These are phyloP conservation scores for Allophyes oxyacanthae DNA, from an alignment of 2,888 invertebrate genomes.

Conservation along the genomic window DNA sequence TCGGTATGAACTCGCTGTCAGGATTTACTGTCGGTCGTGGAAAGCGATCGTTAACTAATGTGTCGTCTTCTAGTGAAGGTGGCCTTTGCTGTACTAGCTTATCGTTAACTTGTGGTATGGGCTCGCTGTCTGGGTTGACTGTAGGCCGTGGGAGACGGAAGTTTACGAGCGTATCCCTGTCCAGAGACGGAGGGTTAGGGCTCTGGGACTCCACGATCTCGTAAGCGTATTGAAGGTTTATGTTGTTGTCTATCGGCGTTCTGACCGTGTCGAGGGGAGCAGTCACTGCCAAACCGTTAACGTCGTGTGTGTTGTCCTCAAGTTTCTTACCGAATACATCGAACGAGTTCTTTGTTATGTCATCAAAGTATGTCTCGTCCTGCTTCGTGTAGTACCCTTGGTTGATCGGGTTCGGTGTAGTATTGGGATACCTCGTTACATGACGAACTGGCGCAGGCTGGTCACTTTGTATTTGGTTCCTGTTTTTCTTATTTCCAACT, in stretches of 20 bases:
- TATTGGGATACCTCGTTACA: conserved; percentile 74
- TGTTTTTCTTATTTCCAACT: conserved; percentile 69
- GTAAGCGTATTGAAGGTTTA: conserved; percentile 88
- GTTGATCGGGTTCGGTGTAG: conserved; percentile 89
- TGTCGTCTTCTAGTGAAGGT: conserved; percentile 90
- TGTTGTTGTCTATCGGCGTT: conserved; percentile 85
- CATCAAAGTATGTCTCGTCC: conserved; percentile 91
- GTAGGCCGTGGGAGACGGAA: conserved; percentile 91
- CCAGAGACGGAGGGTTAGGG: conserved; percentile 85
- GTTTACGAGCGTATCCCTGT: conserved; percentile 92
- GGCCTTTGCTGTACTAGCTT: conserved; percentile 77
- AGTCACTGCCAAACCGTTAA: conserved; percentile 85
- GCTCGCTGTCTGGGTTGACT: conserved; percentile 92
- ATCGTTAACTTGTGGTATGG: conserved; percentile 73
- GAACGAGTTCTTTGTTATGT: conserved; percentile 93
- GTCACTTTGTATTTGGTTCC: conserved; percentile 78
- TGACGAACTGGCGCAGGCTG: conserved; percentile 74
- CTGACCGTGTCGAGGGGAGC: conserved; percentile 82
- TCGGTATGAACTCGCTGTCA: conserved; percentile 91
- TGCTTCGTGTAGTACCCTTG: conserved; percentile 92
- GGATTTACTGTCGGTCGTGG: conserved; percentile 92
- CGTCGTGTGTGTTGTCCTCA: conserved; percentile 82
- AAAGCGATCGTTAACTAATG: conserved; percentile 92
- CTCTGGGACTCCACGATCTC: conserved; percentile 79
- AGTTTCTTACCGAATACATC: conserved; percentile 93